Evolutionary conservation across 1,140 invertebrate genomes (phyloP), one percentile per base, ranked within the genome.

Genomic region (Chrysomallon squamiferum): DNA sequence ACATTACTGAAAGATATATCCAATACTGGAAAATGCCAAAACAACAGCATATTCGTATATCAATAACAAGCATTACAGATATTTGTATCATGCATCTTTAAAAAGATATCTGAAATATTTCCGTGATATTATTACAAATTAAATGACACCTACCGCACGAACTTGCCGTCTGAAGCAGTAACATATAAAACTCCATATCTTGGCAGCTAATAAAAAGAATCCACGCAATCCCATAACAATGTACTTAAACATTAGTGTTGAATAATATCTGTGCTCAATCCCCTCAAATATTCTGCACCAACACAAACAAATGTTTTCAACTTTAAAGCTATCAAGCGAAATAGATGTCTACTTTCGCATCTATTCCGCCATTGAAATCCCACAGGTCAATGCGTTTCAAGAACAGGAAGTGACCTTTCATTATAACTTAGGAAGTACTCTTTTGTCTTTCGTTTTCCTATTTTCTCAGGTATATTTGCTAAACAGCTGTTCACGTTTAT

Each of bases 141-240:
- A 45, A 27, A 43, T n/a, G 20, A 56, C n/a, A 92, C 92, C 92
- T 91, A 97, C 95, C 88, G 93, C 90, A 90, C 95, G 91, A 88
- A 94, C 92, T 90, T 97, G 94, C 88, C 95, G 95, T 89, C 93
- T 94, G 84, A 96, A 90, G 88, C 96, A 92, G 90, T 94, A 97
- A 89, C 93, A 96, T 86, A 97, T 90, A 89, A 95, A 97, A 89
- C 93, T 96, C 95, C 96, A 98, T 88, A 98, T 93, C 89, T 95
- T 95, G 82, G 94, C 95, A 84, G 94, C 94, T 85, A 96, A 89
- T 85, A 96, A 89, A 88, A 96, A 91, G 87, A 96, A 95, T 88
- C 93, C 93, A 89, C 93, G 91, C 88, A 97, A 92, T 89, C 95
- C 94, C 94, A 96, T 96, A 91, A 95, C 93, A 90, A 96, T 90